Evolutionary conservation across 2,797 vertebrate species (phyloP).

Genomic region (Lithobates sylvaticus): DNA sequence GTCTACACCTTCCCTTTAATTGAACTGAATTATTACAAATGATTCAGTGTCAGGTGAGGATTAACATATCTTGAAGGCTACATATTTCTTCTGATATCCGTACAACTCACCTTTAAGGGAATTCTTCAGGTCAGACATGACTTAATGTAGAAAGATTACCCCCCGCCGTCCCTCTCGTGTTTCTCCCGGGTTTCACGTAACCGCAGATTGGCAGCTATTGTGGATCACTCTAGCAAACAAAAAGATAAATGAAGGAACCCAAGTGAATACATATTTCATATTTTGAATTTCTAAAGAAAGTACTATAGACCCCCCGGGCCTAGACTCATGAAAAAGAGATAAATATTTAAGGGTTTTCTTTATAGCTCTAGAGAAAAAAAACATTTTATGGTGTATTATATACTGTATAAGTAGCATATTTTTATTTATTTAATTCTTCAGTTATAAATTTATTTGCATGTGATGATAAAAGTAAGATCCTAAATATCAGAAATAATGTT

Average conservation of each 20-base stretch:
- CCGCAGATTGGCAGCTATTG: slow-evolving; percentile 46
- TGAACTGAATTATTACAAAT: neutral
- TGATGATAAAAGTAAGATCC: neutral
- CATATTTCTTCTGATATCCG: neutral
- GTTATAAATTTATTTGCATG: slow-evolving; percentile 3
- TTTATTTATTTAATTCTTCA: neutral
- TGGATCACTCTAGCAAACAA: slow-evolving; percentile 50
- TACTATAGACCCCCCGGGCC: slow-evolving; percentile 30
- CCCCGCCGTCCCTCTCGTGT: neutral
- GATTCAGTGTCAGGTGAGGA: neutral
- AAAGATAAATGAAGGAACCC: slow-evolving; percentile 30
- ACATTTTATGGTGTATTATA: neutral
- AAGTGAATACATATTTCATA: slow-evolving; percentile 47
- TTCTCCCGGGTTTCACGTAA: slow-evolving; percentile 9
- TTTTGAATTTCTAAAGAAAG: slow-evolving; percentile 48
- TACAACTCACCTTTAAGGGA: slow-evolving; percentile 27
- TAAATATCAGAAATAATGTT: no score
- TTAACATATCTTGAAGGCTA: neutral
- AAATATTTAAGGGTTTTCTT: slow-evolving; percentile 31
- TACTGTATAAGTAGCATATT: neutral
- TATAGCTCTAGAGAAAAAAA: neutral
- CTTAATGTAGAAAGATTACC: slow-evolving; percentile 32
- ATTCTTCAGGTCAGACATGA: slow-evolving; percentile 39
- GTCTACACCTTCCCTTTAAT: neutral
- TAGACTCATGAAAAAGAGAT: slow-evolving; percentile 32